Base-by-base conservation (phyloP, 2,888 invertebrate genomes). In the Oeneis ivallda region DNA sequence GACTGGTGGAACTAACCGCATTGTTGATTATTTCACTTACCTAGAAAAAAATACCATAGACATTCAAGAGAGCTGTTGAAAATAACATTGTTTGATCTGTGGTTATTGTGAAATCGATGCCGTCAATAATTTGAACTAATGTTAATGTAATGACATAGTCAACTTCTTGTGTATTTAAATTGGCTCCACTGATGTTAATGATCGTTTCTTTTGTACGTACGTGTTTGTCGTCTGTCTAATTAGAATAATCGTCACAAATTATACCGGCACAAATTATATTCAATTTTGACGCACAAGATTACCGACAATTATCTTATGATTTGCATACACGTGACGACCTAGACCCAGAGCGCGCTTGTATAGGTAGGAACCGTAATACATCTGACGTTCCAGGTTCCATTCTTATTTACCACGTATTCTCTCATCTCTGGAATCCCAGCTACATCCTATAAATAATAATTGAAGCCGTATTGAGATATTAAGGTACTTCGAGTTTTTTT, bases 271-370 rank as follows among this genome's bases (percentile, higher is more conserved):
- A 37, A 54, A 54, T 37, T 10, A 37, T 39, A 53, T 53, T 53
- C 34, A 34, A 37, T 39, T 56, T 56, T 56, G 19, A 41, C 19
- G 19, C n/a, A 41, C 19, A 56, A 13, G 7, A 37, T 54, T 17
- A 37, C 54, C 1, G 5, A 37, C 54, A 54, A 37, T 54, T 54
- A 15, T 2, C 37, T 39, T 10, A 54, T 37, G 54, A 54, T 54
- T 54, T 54, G 54, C 54, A 54, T 54, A 54, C 54, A 54, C 54
- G 54, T 54, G 54, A 54, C 39, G 37, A 54, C 39, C 54, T 17
- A 54, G 37, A 54, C 37, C 17, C 34, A n/a, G 17, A 47, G 26
- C 26, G 26, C 26, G 26, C 5, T 5, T 26, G 26, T 26, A n/a
- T n/a, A 5, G 26, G 26, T 26, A 26, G 26, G 26, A 26, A 26